phyloP scores from a whole-genome alignment of 2,797 vertebrate species.

The Microchirus variegatus region DNA sequence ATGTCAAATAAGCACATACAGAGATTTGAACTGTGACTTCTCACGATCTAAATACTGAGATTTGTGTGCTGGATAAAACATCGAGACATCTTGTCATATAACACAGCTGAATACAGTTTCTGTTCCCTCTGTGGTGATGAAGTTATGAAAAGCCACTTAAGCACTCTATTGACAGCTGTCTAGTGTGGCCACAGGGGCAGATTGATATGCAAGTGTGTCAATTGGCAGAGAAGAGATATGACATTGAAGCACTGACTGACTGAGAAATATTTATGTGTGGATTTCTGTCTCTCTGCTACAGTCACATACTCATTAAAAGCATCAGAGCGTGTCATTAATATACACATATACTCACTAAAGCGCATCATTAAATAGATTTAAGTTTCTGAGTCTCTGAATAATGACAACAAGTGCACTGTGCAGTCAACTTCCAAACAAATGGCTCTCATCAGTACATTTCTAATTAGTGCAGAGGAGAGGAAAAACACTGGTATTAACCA shows the following conservation, averaged over 20 bases:
- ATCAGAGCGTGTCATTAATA: slow-evolving; percentile 71
- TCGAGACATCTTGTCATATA: slow-evolving; percentile 17
- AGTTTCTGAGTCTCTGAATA: slow-evolving; percentile 69
- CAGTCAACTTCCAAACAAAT: slow-evolving; percentile 78
- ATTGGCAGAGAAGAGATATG: slow-evolving; percentile 46
- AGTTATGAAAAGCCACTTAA: slow-evolving; percentile 50
- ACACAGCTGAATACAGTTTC: slow-evolving; percentile 6
- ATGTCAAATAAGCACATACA: slow-evolving; percentile 17
- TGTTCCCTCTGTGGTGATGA: slow-evolving; percentile 40
- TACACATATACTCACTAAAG: slow-evolving; percentile 63
- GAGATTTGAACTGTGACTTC: slow-evolving; percentile 2
- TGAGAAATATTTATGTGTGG: slow-evolving; percentile 42
- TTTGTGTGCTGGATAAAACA: not conserved
- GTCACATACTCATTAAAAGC: slow-evolving; percentile 67
- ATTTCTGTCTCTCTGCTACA: slow-evolving; percentile 34
- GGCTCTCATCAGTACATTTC: slow-evolving; percentile 67
- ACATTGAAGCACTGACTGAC: slow-evolving; percentile 42
- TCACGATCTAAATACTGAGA: slow-evolving; percentile 11
- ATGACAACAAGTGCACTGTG: slow-evolving; percentile 65
- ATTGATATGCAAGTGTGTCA: slow-evolving; percentile 53
- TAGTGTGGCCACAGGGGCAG: slow-evolving; percentile 46
- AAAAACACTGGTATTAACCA: slow-evolving; percentile 75
- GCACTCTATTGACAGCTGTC: slow-evolving; percentile 57
- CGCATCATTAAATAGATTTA: slow-evolving; percentile 75
- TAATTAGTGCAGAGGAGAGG: slow-evolving; percentile 72